Conservation (phyloP, 2,797 vertebrate genomes). For the Lophotriccus pileatus region DNA sequence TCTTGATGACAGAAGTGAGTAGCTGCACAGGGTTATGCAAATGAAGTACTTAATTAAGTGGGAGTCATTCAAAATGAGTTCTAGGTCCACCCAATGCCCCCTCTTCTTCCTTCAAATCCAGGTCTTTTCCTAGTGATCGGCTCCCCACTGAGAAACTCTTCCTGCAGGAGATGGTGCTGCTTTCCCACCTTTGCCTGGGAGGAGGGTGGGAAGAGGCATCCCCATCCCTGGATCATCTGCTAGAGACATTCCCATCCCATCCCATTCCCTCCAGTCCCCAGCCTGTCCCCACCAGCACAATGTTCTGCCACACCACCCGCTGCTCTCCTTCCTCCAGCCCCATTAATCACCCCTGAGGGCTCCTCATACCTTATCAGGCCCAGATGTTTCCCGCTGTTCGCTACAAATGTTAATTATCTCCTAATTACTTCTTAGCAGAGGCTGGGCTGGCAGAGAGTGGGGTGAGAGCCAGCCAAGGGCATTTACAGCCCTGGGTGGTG, state of each 20-base stretch:
- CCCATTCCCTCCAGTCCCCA: background rate
- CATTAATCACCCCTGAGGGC: constrained; percentile 37
- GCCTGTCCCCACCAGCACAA: rapidly evolving
- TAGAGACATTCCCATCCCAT: background rate
- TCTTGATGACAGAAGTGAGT: constrained; percentile 16
- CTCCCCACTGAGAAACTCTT: background rate
- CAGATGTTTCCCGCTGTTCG: constrained; percentile 75
- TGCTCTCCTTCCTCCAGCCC: background rate
- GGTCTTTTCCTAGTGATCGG: background rate
- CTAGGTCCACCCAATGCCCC: background rate
- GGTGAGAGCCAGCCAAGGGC: constrained; percentile 51
- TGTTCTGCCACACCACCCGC: rapidly evolving
- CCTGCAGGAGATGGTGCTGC: rapidly evolving
- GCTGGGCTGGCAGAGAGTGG: background rate
- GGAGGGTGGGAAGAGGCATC: background rate
- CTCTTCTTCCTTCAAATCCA: background rate
- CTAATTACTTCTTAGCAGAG: constrained; percentile 71
- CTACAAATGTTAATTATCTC: constrained; percentile 77
- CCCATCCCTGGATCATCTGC: background rate
- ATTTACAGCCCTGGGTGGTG: background rate
- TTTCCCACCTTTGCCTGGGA: background rate
- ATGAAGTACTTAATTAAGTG: constrained; percentile 50
- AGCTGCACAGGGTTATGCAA: constrained; percentile 33
- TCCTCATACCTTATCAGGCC: constrained; percentile 45
- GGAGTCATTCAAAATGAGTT: background rate